These are phyloP conservation scores for Drosophila phalerata DNA, from an alignment of 2,888 invertebrate species.

Conservation along the genomic window DNA sequence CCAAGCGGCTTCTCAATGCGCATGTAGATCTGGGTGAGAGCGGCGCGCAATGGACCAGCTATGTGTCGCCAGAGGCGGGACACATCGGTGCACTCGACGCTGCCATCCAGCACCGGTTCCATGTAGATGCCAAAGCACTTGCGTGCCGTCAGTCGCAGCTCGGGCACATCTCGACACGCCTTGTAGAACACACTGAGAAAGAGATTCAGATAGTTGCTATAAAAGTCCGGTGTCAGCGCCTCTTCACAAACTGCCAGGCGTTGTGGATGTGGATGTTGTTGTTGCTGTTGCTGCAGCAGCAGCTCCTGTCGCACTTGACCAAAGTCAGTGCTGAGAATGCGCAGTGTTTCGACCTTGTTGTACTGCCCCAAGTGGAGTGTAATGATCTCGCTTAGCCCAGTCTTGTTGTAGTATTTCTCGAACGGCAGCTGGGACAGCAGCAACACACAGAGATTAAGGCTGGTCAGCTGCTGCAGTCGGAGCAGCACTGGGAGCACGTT, in stretches of 20 bases:
- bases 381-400: slow-evolving; percentile 90
- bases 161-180: slow-evolving; percentile 93
- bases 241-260: slow-evolving; percentile 76
- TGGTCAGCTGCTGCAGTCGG: slow-evolving; percentile 90
- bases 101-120: slow-evolving; percentile 90
- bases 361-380: slow-evolving; percentile 93
- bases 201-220: slow-evolving; percentile 92
- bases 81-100: slow-evolving; percentile 88
- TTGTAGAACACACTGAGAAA: slow-evolving; percentile 94
- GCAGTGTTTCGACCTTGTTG: slow-evolving; percentile 89
- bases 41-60: slow-evolving; percentile 90
- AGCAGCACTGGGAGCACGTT: slow-evolving; percentile 91
- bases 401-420: slow-evolving; percentile 91
- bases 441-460: slow-evolving; percentile 90
- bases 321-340: slow-evolving; percentile 86
- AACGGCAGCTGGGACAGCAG: slow-evolving; percentile 92
- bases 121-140: slow-evolving; percentile 91
- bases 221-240: slow-evolving; percentile 86
- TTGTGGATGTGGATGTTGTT: slow-evolving; percentile 23
- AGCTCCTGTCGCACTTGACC: slow-evolving; percentile 51
- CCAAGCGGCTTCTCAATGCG: slow-evolving; percentile 86
- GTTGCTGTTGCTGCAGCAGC: slow-evolving; percentile 27
- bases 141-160: slow-evolving; percentile 92
- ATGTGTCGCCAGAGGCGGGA: slow-evolving; percentile 93
- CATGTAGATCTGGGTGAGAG: slow-evolving; percentile 92